Conservation (phyloP, 2,797 vertebrate genomes). For the Eidolon dupreanum region DNA sequence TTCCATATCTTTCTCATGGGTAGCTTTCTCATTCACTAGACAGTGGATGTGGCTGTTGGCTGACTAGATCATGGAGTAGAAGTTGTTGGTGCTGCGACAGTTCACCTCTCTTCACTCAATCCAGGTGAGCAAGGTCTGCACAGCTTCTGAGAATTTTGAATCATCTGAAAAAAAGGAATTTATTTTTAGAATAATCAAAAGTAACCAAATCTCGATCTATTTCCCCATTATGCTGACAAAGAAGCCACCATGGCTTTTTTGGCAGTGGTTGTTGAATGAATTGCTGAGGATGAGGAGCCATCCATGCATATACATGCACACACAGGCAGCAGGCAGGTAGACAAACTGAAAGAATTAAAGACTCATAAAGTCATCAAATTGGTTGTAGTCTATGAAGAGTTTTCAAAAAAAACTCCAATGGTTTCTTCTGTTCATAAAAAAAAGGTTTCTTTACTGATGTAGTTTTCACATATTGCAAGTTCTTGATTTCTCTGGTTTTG, state of each 20-base stretch:
- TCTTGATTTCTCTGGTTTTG: too few relatives aligned
- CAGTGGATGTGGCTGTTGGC: slow-evolving; percentile 96
- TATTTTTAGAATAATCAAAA: not conserved
- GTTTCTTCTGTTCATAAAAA: too few relatives aligned
- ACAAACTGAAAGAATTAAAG: too few relatives aligned
- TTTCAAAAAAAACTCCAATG: too few relatives aligned
- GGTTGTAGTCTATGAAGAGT: too few relatives aligned
- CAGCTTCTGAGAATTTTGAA: slow-evolving; percentile 93
- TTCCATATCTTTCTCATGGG: slow-evolving; percentile 97
- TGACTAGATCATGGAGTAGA: slow-evolving; percentile 99
- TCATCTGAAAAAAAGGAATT: slow-evolving; percentile 86
- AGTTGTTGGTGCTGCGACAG: slow-evolving; percentile 96
- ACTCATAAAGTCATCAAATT: too few relatives aligned
- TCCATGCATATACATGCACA: not conserved
- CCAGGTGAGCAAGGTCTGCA: slow-evolving; percentile 95
- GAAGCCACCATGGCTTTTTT: not conserved
- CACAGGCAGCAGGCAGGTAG: too few relatives aligned
- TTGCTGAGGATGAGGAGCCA: not conserved
- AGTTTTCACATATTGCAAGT: too few relatives aligned
- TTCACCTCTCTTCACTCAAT: slow-evolving; percentile 97
- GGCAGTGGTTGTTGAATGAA: not conserved
- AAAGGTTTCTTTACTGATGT: too few relatives aligned
- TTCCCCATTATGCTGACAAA: not conserved
- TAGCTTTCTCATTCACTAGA: slow-evolving; percentile 92
- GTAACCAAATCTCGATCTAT: not conserved